Evolutionary conservation across 2,888 invertebrate species (phyloP).

Genomic region (Cinara cedri): DNA sequence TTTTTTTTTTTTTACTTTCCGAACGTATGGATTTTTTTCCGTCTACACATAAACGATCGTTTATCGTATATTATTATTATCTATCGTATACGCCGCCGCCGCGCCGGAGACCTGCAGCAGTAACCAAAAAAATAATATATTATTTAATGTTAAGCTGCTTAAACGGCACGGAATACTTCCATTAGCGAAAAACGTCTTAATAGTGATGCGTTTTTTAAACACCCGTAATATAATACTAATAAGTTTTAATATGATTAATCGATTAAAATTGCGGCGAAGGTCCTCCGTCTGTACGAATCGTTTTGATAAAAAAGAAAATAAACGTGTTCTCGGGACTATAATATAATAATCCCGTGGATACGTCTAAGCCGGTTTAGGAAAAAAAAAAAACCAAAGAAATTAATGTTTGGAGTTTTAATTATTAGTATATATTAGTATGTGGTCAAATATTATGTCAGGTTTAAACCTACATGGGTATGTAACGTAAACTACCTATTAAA

Average conservation of each 20-base stretch:
- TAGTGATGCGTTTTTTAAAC: slow-evolving; percentile 27
- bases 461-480: no score
- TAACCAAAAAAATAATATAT: slow-evolving; percentile 23
- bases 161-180: slow-evolving; percentile 37
- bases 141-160: slow-evolving; percentile 48
- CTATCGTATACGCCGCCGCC: neutral
- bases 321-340: neutral
- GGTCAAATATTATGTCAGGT: slow-evolving; percentile 34
- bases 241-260: slow-evolving; percentile 48
- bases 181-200: slow-evolving; percentile 44
- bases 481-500: neutral
- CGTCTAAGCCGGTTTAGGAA: neutral
- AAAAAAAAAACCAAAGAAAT: neutral
- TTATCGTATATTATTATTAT: slow-evolving; percentile 8
- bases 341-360: slow-evolving; percentile 10
- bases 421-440: neutral
- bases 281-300: neutral
- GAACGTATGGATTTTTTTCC: slow-evolving; percentile 3
- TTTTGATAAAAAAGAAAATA: neutral
- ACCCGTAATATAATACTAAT: slow-evolving; percentile 32
- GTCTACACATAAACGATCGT: slow-evolving; percentile 37
- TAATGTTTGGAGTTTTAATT: neutral
- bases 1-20: slow-evolving; percentile 2
- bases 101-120: neutral
- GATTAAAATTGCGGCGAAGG: slow-evolving; percentile 21